Evolutionary conservation across 2,888 invertebrate species (phyloP), one percentile per base, ranked within the genome.

Genomic region (Habroteleia sp.): DNA sequence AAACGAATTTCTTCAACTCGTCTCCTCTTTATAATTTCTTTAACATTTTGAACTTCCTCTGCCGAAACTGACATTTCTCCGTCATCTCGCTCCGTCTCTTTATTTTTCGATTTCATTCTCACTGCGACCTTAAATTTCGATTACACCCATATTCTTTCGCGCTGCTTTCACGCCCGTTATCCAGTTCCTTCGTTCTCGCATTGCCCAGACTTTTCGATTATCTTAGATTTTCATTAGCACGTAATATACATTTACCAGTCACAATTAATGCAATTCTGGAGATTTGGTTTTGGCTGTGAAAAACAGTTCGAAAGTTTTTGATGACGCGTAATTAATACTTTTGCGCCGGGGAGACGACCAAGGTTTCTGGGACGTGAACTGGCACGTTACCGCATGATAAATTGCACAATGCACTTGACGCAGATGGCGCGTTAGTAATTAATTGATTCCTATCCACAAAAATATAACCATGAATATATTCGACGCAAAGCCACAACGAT

Each of bases 351-450:
- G 6, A 5, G 25, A 14, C 14, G 16, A 23, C 4, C 33, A 33
- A 23, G 50, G 35, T 50, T 46, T 17, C 27, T 33, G 16, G 23
- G 25, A n/a, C 27, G 23, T 13, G 14, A 20, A 7, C 16, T 23
- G 23, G 41, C 50, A 58, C 50, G 35, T 41, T 39, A 39, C 42
- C 37, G 25, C 25, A 54, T 66, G 73, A 68, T 74, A 62, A 62
- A 74, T 74, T 52, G 62, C 62, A 10, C 54, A 11, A 50, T 68
- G 63, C 58, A 63, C 63, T 69, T 74, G 69, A 69, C 63, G 58
- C 69, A 74, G 63, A 69, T 74, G 74, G 69, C 63, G 58, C 41
- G 35, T 44, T 41, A 11, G 52, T 74, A 69, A 69, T 74, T 74
- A 74, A 74, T 74, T 62, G 74, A 58, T 74, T 63, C 33, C 42